Base-by-base conservation (phyloP, 2,888 invertebrate species). In the Dicyrtoma fusca region DNA sequence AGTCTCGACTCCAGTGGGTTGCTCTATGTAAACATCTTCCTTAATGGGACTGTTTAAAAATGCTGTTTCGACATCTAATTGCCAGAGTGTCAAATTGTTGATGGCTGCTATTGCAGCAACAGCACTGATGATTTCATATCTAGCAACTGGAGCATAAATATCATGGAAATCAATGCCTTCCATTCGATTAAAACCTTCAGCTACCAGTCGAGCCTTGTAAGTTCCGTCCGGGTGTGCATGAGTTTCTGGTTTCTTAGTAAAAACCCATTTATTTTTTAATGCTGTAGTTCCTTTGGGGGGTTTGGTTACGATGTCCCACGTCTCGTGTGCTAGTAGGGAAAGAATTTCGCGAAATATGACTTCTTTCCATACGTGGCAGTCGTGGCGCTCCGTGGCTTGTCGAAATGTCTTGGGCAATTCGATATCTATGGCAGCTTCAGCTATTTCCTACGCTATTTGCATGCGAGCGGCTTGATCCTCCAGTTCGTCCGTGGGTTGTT, bases 121-220 rank as follows among this genome's bases (percentile, higher is more conserved):
- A n/a, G n/a, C n/a, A n/a, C n/a, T n/a, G n/a, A n/a, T n/a, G n/a
- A n/a, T n/a, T n/a, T n/a, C n/a, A n/a, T n/a, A n/a, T n/a, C n/a
- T n/a, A n/a, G n/a, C n/a, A n/a, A n/a, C 75, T 1, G 75, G 69
- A 0, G 75, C 65, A 23, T 57, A 75, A 0, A 70, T 72, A 23
- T 75, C 65, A 0, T 61, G 21, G 53, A 62, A 75, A 17, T 75
- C 72, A 0, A 66, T 21, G 2, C 68, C 73, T 11, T 42, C 21
- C 4, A 1, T 10, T 17, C 66, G 71, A 17, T 42, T 61, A 21
- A 49, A 73, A 5, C 75, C 73, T 42, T 66, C 65, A n/a, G n/a
- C n/a, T n/a, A n/a, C n/a, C n/a, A n/a, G n/a, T n/a, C n/a, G n/a
- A n/a, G n/a, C n/a, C n/a, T n/a, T n/a, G n/a, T 0, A 61, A 17